These are phyloP conservation scores for Sitodiplosis mosellana DNA, from an alignment of 1,140 invertebrate species.

Conservation along the genomic window DNA sequence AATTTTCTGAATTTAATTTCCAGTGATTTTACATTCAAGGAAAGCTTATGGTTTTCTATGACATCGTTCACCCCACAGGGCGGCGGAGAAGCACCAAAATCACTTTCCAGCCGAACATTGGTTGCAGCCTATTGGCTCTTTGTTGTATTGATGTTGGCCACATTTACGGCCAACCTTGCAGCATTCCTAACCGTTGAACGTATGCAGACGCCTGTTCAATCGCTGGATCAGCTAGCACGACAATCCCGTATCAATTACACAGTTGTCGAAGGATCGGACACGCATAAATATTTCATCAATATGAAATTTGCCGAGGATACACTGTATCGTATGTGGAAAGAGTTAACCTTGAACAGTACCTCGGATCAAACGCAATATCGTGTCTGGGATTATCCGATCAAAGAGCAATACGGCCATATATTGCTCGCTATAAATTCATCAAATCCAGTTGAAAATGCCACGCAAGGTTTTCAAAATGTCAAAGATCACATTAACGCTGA, in stretches of 20 bases:
- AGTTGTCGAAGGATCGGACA: conserved; percentile 56
- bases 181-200: conserved; percentile 91
- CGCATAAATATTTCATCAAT: conserved; percentile 75
- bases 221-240: conserved; percentile 66
- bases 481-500: conserved; percentile 58
- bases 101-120: conserved; percentile 60
- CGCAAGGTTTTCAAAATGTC: conserved; percentile 59
- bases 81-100: conserved; percentile 70
- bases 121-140: conserved; percentile 88
- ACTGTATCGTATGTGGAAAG: conserved; percentile 75
- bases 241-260: conserved; percentile 87
- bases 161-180: conserved; percentile 92
- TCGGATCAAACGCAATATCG: conserved; percentile 46
- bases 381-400: conserved; percentile 86
- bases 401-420: conserved; percentile 78
- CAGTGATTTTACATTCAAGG: conserved; percentile 70
- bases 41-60: conserved; percentile 85
- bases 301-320: conserved; percentile 83
- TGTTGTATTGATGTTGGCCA: conserved; percentile 79
- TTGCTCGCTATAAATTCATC: conserved; percentile 63
- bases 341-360: conserved; percentile 62
- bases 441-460: conserved; percentile 41
- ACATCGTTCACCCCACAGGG: conserved; percentile 86
- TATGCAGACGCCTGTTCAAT: conserved; percentile 83
- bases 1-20: conserved; percentile 4